phyloP scores from a whole-genome alignment of 2,113 vertebrate genomes.

The Psilopogon haemacephalus region DNA sequence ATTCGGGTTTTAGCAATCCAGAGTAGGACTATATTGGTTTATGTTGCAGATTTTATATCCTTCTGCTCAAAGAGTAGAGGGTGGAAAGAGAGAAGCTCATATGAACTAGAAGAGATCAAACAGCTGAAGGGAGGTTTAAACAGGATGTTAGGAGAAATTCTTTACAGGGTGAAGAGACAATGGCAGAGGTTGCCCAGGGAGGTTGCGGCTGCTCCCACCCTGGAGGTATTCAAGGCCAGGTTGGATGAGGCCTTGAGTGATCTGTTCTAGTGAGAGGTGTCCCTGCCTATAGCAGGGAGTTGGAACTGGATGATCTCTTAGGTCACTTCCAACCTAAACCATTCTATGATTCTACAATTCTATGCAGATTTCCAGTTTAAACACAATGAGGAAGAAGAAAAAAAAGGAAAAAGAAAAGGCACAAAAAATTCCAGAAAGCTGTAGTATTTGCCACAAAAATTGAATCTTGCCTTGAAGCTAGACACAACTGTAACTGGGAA shows the following conservation, averaged over 20 bases:
- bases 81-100: neutral
- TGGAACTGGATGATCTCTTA: too few species aligned
- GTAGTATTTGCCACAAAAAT: constrained; percentile 32
- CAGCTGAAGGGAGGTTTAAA: too few species aligned
- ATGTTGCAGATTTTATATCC: neutral
- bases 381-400: neutral
- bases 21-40: neutral
- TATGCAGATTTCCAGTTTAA: neutral
- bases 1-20: neutral
- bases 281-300: too few species aligned
- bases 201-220: too few species aligned
- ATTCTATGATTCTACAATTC: too few species aligned
- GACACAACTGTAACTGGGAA: constrained; percentile 7
- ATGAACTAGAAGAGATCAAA: neutral
- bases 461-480: neutral
- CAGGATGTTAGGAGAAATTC: too few species aligned
- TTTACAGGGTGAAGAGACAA: too few species aligned
- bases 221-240: too few species aligned
- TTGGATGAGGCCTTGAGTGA: too few species aligned
- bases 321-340: too few species aligned
- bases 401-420: neutral
- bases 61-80: neutral
- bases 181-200: too few species aligned
- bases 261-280: too few species aligned
- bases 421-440: neutral